These are phyloP conservation scores for Helarctos malayanus DNA, from an alignment of 2,797 vertebrate genomes.

Conservation along the genomic window DNA sequence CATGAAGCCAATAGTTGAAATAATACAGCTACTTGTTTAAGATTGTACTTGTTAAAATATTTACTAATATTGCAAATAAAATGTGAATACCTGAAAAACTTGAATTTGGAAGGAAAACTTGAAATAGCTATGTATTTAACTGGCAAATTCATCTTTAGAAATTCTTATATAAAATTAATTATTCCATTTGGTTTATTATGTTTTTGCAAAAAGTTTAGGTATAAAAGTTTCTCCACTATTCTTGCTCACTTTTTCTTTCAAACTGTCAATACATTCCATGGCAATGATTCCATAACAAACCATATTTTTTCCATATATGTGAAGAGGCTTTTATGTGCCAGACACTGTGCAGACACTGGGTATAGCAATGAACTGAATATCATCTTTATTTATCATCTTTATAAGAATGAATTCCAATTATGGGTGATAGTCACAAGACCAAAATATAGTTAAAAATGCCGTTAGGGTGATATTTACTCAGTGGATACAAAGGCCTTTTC, in stretches of 20 bases:
- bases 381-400: neutral
- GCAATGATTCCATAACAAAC: neutral
- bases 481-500: neutral
- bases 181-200: neutral
- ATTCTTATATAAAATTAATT: neutral
- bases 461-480: neutral
- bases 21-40: neutral
- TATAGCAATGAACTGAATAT: neutral
- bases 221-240: neutral
- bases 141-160: neutral
- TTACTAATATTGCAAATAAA: constrained; percentile 2
- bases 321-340: neutral
- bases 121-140: neutral
- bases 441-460: neutral
- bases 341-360: neutral
- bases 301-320: neutral
- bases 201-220: neutral
- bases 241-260: constrained; percentile 16
- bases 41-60: constrained; percentile 19
- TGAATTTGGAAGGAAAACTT: neutral
- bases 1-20: neutral
- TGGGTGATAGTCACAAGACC: neutral
- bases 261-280: neutral
- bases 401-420: neutral
- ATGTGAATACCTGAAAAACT: neutral